These are phyloP conservation scores for Parazoanthus swiftii DNA, from an alignment of 92 coral and sea anemone genomes.

Conservation along the genomic window DNA sequence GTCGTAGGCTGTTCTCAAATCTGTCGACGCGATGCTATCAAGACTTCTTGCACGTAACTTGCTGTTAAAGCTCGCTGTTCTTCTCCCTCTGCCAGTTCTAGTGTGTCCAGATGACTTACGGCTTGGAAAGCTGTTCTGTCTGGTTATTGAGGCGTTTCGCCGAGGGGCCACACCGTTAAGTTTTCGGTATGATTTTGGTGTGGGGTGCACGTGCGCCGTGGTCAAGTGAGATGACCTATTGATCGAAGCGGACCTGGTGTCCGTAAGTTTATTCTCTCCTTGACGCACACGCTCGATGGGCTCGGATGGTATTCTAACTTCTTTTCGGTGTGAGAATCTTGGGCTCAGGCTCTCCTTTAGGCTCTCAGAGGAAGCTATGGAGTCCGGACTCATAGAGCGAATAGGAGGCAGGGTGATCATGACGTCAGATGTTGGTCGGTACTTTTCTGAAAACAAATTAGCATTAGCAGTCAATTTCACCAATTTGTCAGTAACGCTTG, in stretches of 20 bases:
- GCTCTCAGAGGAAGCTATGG: constrained; percentile 35
- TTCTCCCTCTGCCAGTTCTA: not conserved
- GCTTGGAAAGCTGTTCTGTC: constrained; percentile 27
- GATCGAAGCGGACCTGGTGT: not conserved
- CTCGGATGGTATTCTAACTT: not conserved
- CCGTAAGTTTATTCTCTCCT: not conserved
- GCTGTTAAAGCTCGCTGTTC: not conserved
- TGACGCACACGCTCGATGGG: not conserved
- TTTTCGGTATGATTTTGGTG: constrained; percentile 61
- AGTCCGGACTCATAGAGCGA: constrained; percentile 40
- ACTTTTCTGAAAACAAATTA: constrained; percentile 9
- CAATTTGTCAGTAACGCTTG: not conserved
- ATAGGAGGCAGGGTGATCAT: constrained; percentile 25
- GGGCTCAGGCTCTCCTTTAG: constrained; percentile 4
- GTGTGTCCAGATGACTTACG: not conserved
- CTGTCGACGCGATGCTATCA: constrained; percentile 4
- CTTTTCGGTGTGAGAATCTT: not conserved
- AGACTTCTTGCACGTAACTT: constrained; percentile 32
- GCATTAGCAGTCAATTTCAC: too few relatives aligned
- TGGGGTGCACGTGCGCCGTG: constrained; percentile 56
- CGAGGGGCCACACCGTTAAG: constrained; percentile 51
- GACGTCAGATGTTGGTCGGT: constrained; percentile 28
- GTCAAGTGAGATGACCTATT: constrained; percentile 44
- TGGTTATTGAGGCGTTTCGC: constrained; percentile 24
- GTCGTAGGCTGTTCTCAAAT: constrained; percentile 67